These are phyloP conservation scores for Scartelaos histophorus DNA, from an alignment of 2,113 vertebrate species.

Conservation along the genomic window DNA sequence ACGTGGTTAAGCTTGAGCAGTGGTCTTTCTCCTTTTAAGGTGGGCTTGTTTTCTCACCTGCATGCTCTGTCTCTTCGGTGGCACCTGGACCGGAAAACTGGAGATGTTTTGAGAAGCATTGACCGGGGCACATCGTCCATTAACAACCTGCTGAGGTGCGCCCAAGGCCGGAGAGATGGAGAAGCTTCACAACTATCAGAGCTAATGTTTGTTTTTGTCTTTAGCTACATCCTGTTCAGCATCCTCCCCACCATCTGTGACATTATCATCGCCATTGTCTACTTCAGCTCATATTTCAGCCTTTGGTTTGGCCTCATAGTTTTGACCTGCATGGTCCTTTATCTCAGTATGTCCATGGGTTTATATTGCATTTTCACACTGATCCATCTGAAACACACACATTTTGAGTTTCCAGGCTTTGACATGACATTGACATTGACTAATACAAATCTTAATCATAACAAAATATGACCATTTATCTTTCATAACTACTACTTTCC, in stretches of 20 bases:
- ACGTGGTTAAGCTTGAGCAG: background rate
- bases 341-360: slow-evolving; percentile 81
- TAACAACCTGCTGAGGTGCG: slow-evolving; percentile 85
- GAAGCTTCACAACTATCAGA: background rate
- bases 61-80: slow-evolving; percentile 86
- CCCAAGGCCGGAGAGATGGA: background rate
- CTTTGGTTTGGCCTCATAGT: slow-evolving; percentile 93
- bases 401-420: background rate
- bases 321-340: slow-evolving; percentile 88
- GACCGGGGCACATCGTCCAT: slow-evolving; percentile 88
- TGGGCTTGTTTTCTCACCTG: slow-evolving; percentile 86
- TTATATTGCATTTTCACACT: background rate
- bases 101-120: slow-evolving; percentile 86
- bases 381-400: background rate
- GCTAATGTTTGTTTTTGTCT: slow-evolving; percentile 9
- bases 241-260: slow-evolving; percentile 87
- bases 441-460: too few relatives aligned
- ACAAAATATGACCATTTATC: too few relatives aligned
- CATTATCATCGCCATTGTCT: slow-evolving; percentile 86
- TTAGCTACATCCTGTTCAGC: slow-evolving; percentile 88
- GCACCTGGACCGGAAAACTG: slow-evolving; percentile 86
- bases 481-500: background rate
- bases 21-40: slow-evolving; percentile 19
- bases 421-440: background rate
- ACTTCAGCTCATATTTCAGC: slow-evolving; percentile 87